Conservation (phyloP, 2,888 invertebrate genomes). For the Agapostemon virescens region DNA sequence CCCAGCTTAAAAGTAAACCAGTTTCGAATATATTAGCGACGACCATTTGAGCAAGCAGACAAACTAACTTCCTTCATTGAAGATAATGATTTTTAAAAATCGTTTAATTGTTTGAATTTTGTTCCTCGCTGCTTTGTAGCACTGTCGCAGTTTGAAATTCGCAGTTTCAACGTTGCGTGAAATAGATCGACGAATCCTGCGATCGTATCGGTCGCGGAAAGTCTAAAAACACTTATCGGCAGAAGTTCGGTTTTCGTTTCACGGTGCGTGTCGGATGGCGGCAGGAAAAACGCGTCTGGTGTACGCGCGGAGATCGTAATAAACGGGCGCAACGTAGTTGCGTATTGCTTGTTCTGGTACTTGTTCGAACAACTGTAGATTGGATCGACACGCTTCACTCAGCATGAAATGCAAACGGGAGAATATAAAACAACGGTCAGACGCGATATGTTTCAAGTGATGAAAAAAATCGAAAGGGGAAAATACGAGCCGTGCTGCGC, state of each 20-base stretch:
- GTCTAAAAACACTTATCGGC: background rate
- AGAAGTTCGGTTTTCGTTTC: conserved; percentile 17
- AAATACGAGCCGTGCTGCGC: background rate
- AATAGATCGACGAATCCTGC: background rate
- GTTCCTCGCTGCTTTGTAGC: too few relatives aligned
- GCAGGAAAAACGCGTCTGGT: conserved; percentile 25
- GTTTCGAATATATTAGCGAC: too few relatives aligned
- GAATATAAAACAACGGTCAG: conserved; percentile 40
- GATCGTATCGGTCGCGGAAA: background rate
- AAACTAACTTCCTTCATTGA: too few relatives aligned
- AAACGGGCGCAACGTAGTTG: conserved; percentile 41
- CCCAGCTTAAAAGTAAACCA: too few relatives aligned
- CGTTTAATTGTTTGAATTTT: too few relatives aligned
- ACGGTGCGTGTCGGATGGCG: conserved; percentile 27
- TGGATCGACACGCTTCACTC: conserved; percentile 65
- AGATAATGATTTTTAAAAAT: too few relatives aligned
- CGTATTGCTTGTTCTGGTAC: conserved; percentile 58
- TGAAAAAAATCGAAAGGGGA: conserved; percentile 22
- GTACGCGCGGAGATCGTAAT: conserved; percentile 26
- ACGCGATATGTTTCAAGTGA: conserved; percentile 17
- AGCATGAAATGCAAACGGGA: conserved; percentile 63
- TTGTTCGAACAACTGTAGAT: conserved; percentile 60
- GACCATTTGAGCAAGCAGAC: too few relatives aligned
- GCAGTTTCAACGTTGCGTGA: background rate
- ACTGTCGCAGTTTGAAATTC: background rate